Conservation (phyloP, 2,888 invertebrate species). For the Lutraria lutraria region DNA sequence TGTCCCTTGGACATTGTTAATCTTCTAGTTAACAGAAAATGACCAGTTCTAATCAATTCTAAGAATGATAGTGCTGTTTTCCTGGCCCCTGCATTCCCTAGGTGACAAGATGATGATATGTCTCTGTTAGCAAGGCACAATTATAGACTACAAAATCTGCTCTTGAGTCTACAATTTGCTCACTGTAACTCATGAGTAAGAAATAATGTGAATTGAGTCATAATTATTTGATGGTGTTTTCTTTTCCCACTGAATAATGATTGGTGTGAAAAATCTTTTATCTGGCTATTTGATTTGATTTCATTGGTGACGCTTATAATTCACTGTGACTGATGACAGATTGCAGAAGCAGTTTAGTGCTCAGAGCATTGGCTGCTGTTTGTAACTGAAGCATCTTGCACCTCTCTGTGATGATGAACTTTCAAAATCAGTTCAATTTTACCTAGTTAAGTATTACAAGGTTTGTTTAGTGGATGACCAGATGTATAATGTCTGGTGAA, state of each 20-base stretch:
- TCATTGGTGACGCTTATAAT: neutral
- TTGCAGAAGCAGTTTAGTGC: neutral
- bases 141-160: neutral
- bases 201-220: constrained; percentile 11
- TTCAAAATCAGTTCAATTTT: neutral
- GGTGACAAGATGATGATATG: constrained; percentile 41
- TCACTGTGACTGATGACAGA: neutral
- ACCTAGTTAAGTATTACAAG: neutral
- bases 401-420: neutral
- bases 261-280: neutral
- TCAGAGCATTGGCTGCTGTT: neutral
- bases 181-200: constrained; percentile 34
- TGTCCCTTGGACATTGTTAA: constrained; percentile 37
- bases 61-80: constrained; percentile 22
- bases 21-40: constrained; percentile 43
- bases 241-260: neutral
- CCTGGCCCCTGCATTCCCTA: constrained; percentile 24
- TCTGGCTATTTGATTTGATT: neutral
- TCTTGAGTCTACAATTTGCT: neutral
- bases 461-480: neutral
- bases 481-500: neutral
- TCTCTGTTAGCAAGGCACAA: constrained; percentile 25
- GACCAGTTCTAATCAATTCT: constrained; percentile 37
- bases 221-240: neutral
- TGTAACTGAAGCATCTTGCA: neutral